phyloP scores from a whole-genome alignment of 2,113 vertebrate species.

The Myiopsitta monachus region DNA sequence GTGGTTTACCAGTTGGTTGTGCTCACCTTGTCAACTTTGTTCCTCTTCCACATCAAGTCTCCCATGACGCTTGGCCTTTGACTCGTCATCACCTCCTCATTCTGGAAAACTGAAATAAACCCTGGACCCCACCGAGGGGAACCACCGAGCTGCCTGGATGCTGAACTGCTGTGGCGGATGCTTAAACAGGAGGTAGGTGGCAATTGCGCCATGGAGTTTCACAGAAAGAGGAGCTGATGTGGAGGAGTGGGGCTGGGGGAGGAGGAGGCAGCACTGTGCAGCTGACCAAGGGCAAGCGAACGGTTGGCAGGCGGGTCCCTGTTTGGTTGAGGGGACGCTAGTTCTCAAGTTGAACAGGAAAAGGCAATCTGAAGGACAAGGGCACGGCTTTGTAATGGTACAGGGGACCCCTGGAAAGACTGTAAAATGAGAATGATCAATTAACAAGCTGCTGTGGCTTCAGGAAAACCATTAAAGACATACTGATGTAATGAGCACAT shows the following conservation, averaged over 20 bases:
- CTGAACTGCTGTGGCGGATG: rapidly evolving
- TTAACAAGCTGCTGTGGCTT: conserved; percentile 32
- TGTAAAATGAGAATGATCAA: background rate
- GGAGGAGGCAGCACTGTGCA: background rate
- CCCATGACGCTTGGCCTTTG: background rate
- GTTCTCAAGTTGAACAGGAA: background rate
- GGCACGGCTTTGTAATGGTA: background rate
- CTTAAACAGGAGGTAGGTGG: background rate
- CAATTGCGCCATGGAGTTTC: background rate
- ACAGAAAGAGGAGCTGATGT: background rate
- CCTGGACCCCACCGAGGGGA: background rate
- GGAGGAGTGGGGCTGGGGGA: background rate
- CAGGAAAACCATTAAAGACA: background rate
- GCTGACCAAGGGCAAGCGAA: background rate
- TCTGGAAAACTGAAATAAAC: background rate
- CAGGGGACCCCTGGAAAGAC: background rate
- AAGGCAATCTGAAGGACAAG: background rate
- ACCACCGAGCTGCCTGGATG: background rate
- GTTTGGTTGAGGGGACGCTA: rapidly evolving
- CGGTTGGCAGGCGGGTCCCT: background rate
- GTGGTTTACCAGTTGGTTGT: rapidly evolving
- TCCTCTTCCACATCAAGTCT: background rate
- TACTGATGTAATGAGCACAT: background rate
- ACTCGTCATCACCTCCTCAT: background rate
- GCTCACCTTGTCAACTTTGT: background rate